A percentile compares a stretch with the other conserved stretches of the same genome.
These are phyloP conservation scores for Vulpes lagopus DNA, from an alignment of 2,113 vertebrate genomes.

Conservation along the genomic window DNA sequence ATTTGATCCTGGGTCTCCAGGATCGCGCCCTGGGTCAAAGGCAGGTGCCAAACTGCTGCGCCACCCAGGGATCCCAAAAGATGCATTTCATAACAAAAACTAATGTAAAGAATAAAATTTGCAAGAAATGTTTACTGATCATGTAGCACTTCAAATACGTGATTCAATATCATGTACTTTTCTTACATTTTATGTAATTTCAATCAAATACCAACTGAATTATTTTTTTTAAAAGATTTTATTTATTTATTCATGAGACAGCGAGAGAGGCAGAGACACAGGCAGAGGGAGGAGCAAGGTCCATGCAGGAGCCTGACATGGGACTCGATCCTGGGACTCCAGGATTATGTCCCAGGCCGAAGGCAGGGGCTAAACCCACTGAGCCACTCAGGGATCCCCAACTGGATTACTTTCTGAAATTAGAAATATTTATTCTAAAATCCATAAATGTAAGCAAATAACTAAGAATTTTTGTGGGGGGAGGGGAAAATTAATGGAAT, in stretches of 20 bases:
- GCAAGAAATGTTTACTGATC: neutral
- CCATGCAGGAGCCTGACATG: no score
- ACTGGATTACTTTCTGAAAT: neutral
- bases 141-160: neutral
- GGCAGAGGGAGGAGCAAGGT: no score
- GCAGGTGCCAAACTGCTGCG: no score
- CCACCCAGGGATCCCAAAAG: neutral
- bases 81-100: neutral
- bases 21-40: no score
- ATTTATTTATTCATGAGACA: no score
- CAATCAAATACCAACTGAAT: neutral
- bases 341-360: no score
- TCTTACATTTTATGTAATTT: slow-evolving; percentile 18
- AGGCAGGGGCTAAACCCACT: no score
- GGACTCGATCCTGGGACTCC: no score
- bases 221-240: neutral
- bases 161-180: neutral
- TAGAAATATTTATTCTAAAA: neutral
- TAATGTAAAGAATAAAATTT: neutral
- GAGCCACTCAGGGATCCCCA: neutral
- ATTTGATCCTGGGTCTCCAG: no score
- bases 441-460: neutral
- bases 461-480: neutral
- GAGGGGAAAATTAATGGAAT: neutral
- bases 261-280: no score